Evolutionary conservation across 1,140 invertebrate genomes (phyloP).

Genomic region (Bombus impatiens): DNA sequence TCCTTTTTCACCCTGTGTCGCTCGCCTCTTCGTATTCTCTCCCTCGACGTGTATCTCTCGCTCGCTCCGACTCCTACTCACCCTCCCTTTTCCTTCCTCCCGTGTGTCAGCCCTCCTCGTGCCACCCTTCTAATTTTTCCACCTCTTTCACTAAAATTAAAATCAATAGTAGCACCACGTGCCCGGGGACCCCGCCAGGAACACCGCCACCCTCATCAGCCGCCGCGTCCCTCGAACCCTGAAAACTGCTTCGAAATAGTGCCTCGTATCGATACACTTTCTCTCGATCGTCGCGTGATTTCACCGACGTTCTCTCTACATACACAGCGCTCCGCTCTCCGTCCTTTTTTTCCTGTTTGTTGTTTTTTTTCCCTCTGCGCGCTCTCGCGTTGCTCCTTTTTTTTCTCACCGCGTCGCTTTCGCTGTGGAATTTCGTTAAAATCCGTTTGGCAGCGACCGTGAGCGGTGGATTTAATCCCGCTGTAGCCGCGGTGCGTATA

Average conservation of each 20-base stretch:
- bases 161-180: constrained; percentile 83
- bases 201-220: constrained; percentile 76
- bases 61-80: constrained; percentile 7
- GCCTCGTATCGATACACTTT: constrained; percentile 37
- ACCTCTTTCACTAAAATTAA: constrained; percentile 84
- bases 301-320: background rate
- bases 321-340: background rate
- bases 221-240: constrained; percentile 67
- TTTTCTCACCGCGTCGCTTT: background rate
- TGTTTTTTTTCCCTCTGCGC: background rate
- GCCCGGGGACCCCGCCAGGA: constrained; percentile 79
- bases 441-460: constrained; percentile 9
- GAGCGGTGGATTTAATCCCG: constrained; percentile 21
- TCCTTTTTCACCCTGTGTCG: constrained; percentile 21
- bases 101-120: constrained; percentile 75
- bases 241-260: constrained; percentile 74
- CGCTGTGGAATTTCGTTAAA: constrained; percentile 23
- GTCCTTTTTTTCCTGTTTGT: background rate
- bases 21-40: constrained; percentile 31
- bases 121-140: constrained; percentile 83
- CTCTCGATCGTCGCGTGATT: background rate
- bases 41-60: constrained; percentile 51
- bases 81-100: constrained; percentile 60
- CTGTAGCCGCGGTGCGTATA: constrained; percentile 9
- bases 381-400: background rate